Evolutionary conservation across 2,888 invertebrate genomes (phyloP), one percentile per base, ranked within the genome.

Genomic region (Slavum lentiscoides): DNA sequence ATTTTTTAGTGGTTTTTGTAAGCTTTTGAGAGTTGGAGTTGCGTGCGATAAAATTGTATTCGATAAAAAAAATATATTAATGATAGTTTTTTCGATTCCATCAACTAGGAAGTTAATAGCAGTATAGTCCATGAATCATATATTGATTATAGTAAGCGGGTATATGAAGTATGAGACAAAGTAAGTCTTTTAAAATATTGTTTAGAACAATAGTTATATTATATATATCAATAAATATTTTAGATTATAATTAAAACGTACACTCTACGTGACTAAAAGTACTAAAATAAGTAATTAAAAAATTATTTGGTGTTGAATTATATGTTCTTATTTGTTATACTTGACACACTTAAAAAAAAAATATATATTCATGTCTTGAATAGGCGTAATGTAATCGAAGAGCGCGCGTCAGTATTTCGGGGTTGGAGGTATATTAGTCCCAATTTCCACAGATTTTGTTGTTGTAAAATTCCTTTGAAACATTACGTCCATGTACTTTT

Each of bases 1-100:
- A 67, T 74, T 55, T 61, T 74, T 55, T 74, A 53, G 23, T 49
- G 43, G 23, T 55, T 55, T 74, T 74, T 55, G 21, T 55, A 21
- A 74, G 37, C 53, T 74, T 53, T 11, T 49, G 21, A 64, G 21
- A 55, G 55, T 64, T 37, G 4, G 2, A 39, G 17, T 74, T 66
- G 17, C 53, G 39, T 21, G n/a, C n/a, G 9, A 66, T 66, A 39
- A 21, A 74, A 37, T 37, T 53, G 2, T 66, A 37, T 55, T 74
- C 21, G 8, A 74, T 66, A 55, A 39, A 55, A 39, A 55, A 37
- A 55, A 21, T 55, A 55, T 66, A 19, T 39, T 55, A 3, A 66
- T 55, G 53, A 39, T 13, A 30, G n/a, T 21, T 55, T 61, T 37
- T 43, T 39, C 15, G 4, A 39, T 21, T n/a, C 17, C 37, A 21